Evolutionary conservation across 1,140 invertebrate species (phyloP).

Genomic region (Apis dorsata): DNA sequence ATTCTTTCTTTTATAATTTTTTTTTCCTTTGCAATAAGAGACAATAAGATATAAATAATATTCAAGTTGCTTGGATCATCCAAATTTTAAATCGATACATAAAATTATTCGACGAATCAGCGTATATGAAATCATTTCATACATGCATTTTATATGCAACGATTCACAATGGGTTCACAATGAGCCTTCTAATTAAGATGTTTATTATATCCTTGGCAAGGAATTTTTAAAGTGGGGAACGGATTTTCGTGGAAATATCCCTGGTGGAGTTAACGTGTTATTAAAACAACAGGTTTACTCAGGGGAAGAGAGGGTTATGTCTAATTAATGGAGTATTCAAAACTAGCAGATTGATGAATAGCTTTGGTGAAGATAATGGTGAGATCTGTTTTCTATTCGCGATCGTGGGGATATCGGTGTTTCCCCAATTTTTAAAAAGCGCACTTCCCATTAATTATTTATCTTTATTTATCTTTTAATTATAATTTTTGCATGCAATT

Average conservation of each 20-base stretch:
- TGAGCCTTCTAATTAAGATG: slow-evolving; percentile 1
- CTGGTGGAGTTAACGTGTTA: neutral
- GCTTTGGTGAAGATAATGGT: neutral
- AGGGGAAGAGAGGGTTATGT: neutral
- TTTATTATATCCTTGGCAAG: neutral
- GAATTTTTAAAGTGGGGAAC: no score
- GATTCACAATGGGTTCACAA: no score
- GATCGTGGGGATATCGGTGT: neutral
- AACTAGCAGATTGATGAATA: neutral
- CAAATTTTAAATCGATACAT: no score
- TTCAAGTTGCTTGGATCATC: no score
- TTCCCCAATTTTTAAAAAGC: neutral
- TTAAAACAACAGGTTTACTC: neutral
- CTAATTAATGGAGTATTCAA: neutral
- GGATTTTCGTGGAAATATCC: neutral
- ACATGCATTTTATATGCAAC: no score
- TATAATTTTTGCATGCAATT: neutral
- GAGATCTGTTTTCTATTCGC: neutral
- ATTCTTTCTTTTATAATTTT: no score
- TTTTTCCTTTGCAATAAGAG: no score
- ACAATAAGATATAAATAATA: no score
- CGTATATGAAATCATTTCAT: no score
- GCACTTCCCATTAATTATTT: neutral
- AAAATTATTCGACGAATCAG: no score
- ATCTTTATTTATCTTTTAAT: neutral